A percentile compares a stretch with the other conserved stretches of the same genome.
These are phyloP conservation scores for Panopea generosa DNA, from an alignment of 2,888 invertebrate genomes.

Conservation along the genomic window DNA sequence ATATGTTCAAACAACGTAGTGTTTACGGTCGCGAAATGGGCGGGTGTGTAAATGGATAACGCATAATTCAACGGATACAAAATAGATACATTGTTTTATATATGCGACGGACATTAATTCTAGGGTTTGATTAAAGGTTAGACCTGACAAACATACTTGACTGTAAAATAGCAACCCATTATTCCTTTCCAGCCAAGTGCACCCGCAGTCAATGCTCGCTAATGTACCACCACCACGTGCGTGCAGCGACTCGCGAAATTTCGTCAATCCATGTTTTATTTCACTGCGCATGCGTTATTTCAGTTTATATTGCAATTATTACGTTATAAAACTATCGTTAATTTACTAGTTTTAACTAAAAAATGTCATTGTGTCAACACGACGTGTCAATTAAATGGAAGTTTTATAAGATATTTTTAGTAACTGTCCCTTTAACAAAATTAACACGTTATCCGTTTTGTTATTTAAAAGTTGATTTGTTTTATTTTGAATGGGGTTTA, in stretches of 20 bases:
- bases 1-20: constrained; percentile 22
- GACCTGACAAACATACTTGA: constrained; percentile 25
- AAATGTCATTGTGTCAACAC: too few species aligned
- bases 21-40: constrained; percentile 45
- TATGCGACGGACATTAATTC: constrained; percentile 45
- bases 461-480: too few species aligned
- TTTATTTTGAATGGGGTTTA: too few species aligned
- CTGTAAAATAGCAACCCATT: constrained; percentile 51
- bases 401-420: too few species aligned
- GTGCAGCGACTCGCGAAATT: constrained; percentile 14
- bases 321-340: too few species aligned
- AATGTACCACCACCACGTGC: too few species aligned
- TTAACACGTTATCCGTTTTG: too few species aligned
- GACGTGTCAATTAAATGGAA: too few species aligned
- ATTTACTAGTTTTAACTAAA: too few species aligned
- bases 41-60: constrained; percentile 47
- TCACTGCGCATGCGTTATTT: not conserved
- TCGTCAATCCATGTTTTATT: constrained; percentile 29
- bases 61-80: constrained; percentile 50
- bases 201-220: too few species aligned
- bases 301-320: too few species aligned
- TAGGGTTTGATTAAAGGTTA: constrained; percentile 56
- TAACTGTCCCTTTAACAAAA: too few species aligned
- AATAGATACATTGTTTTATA: constrained; percentile 62
- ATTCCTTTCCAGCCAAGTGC: not conserved